Evolutionary conservation across 2,113 vertebrate genomes (phyloP).

Genomic region (Cervus canadensis): DNA sequence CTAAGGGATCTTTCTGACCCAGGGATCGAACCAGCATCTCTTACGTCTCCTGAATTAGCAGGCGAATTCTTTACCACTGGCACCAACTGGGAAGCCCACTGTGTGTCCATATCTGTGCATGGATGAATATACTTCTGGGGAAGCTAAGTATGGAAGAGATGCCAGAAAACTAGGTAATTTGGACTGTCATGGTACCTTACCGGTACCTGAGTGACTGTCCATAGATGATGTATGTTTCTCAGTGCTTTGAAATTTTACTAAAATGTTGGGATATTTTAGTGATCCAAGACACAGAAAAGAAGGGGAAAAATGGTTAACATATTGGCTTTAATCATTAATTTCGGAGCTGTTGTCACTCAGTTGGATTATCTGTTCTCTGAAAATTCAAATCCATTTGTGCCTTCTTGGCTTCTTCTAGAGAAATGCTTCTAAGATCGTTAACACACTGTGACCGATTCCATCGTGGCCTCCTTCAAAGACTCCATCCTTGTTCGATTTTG

Average conservation of each 20-base stretch:
- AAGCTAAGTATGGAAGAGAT: background rate
- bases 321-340: background rate
- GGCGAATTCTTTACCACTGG: background rate
- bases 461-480: background rate
- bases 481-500: constrained; percentile 5
- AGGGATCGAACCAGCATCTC: rapidly evolving
- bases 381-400: constrained; percentile 15
- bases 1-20: background rate
- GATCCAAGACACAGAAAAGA: background rate
- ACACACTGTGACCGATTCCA: background rate
- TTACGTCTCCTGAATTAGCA: background rate
- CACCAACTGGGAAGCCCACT: background rate
- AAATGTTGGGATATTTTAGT: background rate
- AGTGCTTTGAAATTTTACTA: background rate
- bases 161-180: background rate
- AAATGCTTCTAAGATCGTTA: constrained; percentile 1
- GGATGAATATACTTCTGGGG: background rate
- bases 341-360: background rate
- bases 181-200: background rate
- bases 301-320: background rate
- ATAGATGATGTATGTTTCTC: background rate
- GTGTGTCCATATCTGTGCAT: background rate
- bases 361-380: constrained; percentile 49
- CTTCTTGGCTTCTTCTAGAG: constrained; percentile 1
- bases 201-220: background rate